Conservation (phyloP, 2,888 invertebrate species). For the Argynnis bischoffii region DNA sequence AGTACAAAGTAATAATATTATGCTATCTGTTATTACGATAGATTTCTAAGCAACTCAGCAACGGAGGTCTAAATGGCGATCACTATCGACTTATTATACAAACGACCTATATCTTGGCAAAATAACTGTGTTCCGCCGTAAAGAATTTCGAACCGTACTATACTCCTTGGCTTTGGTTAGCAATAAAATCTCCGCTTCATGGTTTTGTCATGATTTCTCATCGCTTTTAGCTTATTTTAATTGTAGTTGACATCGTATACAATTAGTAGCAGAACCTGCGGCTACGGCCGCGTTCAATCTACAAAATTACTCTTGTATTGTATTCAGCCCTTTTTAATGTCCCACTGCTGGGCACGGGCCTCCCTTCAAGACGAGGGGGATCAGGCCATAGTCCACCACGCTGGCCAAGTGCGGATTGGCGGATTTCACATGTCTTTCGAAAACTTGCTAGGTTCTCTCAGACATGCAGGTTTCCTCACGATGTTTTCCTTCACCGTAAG, state of each 20-base stretch:
- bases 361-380: too few relatives aligned
- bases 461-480: too few relatives aligned
- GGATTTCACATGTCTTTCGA: too few relatives aligned
- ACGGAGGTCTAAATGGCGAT: constrained; percentile 57
- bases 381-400: too few relatives aligned
- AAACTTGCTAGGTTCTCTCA: too few relatives aligned
- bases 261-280: too few relatives aligned
- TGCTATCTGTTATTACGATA: constrained; percentile 19
- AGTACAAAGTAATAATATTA: constrained; percentile 11
- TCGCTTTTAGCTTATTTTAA: background rate
- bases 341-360: too few relatives aligned
- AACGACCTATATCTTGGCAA: constrained; percentile 68
- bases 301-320: too few relatives aligned
- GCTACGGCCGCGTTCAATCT: too few relatives aligned
- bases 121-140: constrained; percentile 59
- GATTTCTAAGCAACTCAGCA: constrained; percentile 36
- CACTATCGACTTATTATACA: constrained; percentile 77
- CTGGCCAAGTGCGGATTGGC: too few relatives aligned
- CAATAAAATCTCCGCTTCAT: constrained; percentile 64
- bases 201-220: constrained; percentile 34
- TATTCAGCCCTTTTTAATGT: too few relatives aligned
- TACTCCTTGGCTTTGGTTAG: constrained; percentile 59
- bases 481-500: too few relatives aligned
- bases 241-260: background rate
- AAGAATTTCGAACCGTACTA: constrained; percentile 59